Evolutionary conservation across 23 tunicate genomes (phyloP), one percentile per base, ranked within the genome.

Genomic region (Styela clava): DNA sequence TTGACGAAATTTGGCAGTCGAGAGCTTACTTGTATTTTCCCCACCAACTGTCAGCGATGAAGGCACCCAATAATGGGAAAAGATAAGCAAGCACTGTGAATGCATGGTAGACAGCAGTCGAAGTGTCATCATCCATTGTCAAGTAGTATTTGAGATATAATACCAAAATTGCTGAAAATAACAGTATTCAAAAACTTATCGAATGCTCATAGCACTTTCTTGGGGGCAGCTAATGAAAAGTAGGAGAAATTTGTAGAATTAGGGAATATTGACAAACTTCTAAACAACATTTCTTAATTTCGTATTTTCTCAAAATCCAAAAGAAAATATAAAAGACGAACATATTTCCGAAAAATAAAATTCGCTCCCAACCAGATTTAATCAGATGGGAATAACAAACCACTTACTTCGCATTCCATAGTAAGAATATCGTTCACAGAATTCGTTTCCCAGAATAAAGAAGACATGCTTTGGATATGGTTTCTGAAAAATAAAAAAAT

Each of bases 381-480:
- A n/a, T n/a, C n/a, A n/a, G n/a, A n/a, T n/a, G n/a, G n/a, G n/a
- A n/a, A n/a, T n/a, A n/a, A n/a, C n/a, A n/a, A n/a, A n/a, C n/a
- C n/a, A 80, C 96, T 82, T 74, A 92, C 97, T 92, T 87, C 97
- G 74, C 97, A 92, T 92, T 70, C 97, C 97, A 87, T 92, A 92
- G 52, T 78, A 92, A 21, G 97, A 87, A 84, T 92, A 92, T 70
- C 97, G 71, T 87, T 92, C 97, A 74, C 97, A 92, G 56, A 92
- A 92, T 63, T 92, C 97, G 74, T 92, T 92, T 63, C 97, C 97
- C 29, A 92, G 86, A 56, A 92, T 92, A 34, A 92, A 92, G 83
- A 83, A 83, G 36, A 92, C 71, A 44, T 86, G 63, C 32, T 35
- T 67, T 21, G 97, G 97, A 62, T 79, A 92, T 65, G 81, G 79